Percentiles rank a stretch among this genome's conserved stretches.
Conservation (phyloP, 1,140 invertebrate species). For the Tetramorium simillimum region DNA sequence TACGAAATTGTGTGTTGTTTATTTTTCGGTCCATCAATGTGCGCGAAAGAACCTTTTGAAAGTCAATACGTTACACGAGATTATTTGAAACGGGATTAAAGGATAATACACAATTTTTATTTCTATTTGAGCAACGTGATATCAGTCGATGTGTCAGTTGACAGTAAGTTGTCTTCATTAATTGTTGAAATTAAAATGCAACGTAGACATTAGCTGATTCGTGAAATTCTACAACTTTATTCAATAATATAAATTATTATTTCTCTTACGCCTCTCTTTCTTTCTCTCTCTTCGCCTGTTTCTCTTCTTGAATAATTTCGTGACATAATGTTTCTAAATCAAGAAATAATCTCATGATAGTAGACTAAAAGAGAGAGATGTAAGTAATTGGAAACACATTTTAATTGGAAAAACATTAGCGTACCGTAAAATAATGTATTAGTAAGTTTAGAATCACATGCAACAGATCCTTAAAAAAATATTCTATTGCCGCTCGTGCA, state of each 20-base stretch:
- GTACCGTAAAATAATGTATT: not conserved
- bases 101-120: not conserved
- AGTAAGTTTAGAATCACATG: not conserved
- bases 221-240: not conserved
- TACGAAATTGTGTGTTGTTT: not conserved
- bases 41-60: not conserved
- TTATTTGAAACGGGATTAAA: not conserved
- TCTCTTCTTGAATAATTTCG: not conserved
- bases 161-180: not conserved
- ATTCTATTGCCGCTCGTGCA: not conserved
- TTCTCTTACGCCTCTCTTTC: not conserved
- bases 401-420: not conserved
- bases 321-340: not conserved
- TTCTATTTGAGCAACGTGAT: not conserved
- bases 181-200: not conserved
- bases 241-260: slow-evolving; percentile 7
- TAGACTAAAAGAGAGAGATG: not conserved
- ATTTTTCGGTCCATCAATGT: not conserved
- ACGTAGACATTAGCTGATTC: not conserved
- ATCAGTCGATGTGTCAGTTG: not conserved
- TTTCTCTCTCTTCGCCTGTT: not conserved
- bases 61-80: not conserved
- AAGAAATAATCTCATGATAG: not conserved
- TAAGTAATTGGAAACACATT: not conserved
- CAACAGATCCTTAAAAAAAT: not conserved